Evolutionary conservation across 1,140 invertebrate species (phyloP).

Genomic region (Caenorhabditis remanei): DNA sequence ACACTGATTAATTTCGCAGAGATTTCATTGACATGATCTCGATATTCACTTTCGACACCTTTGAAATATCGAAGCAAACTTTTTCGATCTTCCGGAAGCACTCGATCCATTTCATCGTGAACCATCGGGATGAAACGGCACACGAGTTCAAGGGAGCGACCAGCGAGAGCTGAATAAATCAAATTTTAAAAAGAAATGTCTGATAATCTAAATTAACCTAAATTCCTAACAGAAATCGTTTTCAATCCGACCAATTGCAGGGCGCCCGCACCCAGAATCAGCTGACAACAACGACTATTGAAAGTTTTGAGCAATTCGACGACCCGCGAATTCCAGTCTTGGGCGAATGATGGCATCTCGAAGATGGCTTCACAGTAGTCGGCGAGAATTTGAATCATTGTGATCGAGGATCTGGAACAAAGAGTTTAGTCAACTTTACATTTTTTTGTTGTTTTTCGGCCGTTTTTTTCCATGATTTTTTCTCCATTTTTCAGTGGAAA

Average conservation of each 20-base stretch:
- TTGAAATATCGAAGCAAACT: conserved; percentile 81
- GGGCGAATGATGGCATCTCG: conserved; percentile 81
- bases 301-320: conserved; percentile 88
- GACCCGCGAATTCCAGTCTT: conserved; percentile 87
- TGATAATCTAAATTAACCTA: conserved; percentile 79
- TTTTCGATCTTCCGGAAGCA: conserved; percentile 78
- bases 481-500: no score
- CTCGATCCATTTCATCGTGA: conserved; percentile 79
- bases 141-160: conserved; percentile 86
- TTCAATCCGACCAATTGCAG: conserved; percentile 93
- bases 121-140: conserved; percentile 80
- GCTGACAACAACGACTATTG: conserved; percentile 91
- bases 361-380: conserved; percentile 89
- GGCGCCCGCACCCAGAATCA: conserved; percentile 94
- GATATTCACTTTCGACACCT: conserved; percentile 82
- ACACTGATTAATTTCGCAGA: conserved; percentile 90
- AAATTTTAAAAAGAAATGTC: background rate
- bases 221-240: conserved; percentile 93
- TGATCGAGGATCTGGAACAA: conserved; percentile 81
- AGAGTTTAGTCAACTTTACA: no score
- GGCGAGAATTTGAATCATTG: conserved; percentile 88
- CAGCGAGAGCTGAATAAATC: conserved; percentile 84
- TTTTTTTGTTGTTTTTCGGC: no score
- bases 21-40: conserved; percentile 90
- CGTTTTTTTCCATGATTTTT: no score